phyloP scores from a whole-genome alignment of 1,140 invertebrate species.

The Planococcus citri region DNA sequence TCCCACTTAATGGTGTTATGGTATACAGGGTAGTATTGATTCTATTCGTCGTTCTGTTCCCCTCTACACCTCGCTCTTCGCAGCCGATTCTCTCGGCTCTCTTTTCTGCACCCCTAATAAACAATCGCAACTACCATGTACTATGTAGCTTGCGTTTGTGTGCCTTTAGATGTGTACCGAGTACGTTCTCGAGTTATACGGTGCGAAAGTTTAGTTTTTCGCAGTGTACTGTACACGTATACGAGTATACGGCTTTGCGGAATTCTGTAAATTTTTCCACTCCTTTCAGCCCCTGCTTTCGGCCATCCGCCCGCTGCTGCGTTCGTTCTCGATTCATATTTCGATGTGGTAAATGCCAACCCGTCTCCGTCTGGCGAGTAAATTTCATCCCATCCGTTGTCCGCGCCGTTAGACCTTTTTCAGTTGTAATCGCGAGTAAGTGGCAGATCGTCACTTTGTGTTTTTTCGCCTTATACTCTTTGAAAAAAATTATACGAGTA shows the following conservation, averaged over 20 bases:
- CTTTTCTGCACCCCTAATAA: not conserved
- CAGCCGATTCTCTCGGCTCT: too few relatives aligned
- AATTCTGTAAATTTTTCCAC: not conserved
- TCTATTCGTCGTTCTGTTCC: not conserved
- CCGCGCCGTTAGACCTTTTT: conserved; percentile 1
- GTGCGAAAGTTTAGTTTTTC: conserved; percentile 6
- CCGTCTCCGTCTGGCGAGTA: conserved; percentile 12
- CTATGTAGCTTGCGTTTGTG: not conserved
- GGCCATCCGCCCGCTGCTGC: not conserved
- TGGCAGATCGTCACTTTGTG: not conserved
- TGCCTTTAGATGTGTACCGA: not conserved
- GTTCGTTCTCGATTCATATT: not conserved
- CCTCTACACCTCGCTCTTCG: not conserved
- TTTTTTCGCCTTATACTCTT: too few relatives aligned
- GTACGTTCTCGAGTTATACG: not conserved
- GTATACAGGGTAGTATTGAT: conserved; percentile 11
- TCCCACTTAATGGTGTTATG: not conserved
- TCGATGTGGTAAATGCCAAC: not conserved
- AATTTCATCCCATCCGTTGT: conserved; percentile 8
- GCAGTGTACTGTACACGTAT: not conserved
- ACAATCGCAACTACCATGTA: conserved; percentile 13
- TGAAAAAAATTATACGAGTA: too few relatives aligned
- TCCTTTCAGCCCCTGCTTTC: too few relatives aligned
- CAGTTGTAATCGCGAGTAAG: not conserved
- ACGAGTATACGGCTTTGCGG: not conserved